Evolutionary conservation across 2,888 invertebrate genomes (phyloP), one percentile per base, ranked within the genome.

Genomic region (Podabrus alpinus): DNA sequence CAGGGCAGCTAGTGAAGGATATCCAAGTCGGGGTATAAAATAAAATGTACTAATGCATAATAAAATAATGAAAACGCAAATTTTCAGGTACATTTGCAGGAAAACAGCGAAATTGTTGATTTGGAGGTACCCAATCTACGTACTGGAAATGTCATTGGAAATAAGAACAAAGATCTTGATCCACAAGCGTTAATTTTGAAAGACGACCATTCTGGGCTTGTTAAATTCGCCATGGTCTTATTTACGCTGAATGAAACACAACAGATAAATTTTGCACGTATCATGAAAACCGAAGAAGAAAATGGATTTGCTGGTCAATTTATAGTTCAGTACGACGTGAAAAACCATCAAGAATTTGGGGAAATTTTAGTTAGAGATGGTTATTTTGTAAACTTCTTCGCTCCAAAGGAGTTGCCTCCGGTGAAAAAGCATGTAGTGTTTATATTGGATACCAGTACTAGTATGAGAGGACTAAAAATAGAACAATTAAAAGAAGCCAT

Each of bases 351-450:
- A 1, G 86, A 88, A 72, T 89, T 90, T 66, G 92, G 92, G 21
- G 90, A 92, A 86, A 89, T 86, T 5, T 83, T 92, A 89, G 88
- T 92, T 1, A 90, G 91, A 82, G 91, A 92, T 79, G 93, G 93
- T 0, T 93, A 93, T 86, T 94, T 94, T 86, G 92, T 93, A 0
- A 94, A 94, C 82, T 94, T 93, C 87, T 93, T 93, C 84, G 91
- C 93, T 9, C 94, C 94, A 0, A 85, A 86, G 2, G 88, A 90
- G 19, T 84, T 92, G 73, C 87, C 88, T n/a, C 89, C 92, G 2
- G 86, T 93, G 66, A 88, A 88, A 75, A 94, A 94, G 84, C 90
- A 92, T 81, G 91, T 92, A 9, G 89, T 94, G 10, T 94, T 94
- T 84, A 92, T 94, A 13, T 87, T 94, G 82, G 94, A 94, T 84